A percentile compares a stretch with the other conserved stretches of the same genome.
Evolutionary conservation across 2,888 invertebrate species (phyloP).

Genomic region (Lordiphosa fenestrarum): DNA sequence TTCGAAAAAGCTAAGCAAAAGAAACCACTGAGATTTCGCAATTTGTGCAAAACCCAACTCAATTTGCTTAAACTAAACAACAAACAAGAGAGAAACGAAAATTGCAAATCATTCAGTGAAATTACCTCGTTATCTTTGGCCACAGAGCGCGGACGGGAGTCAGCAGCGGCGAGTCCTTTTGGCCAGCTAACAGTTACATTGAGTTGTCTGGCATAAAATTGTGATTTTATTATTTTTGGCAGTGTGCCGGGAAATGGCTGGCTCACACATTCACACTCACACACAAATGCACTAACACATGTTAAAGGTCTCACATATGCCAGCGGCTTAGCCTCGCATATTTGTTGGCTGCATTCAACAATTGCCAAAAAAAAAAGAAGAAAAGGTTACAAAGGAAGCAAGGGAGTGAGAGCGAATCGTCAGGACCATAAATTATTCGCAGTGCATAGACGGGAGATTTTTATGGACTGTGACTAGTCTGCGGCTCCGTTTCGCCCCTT

Average conservation of each 20-base stretch:
- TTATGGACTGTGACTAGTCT: slow-evolving; percentile 55
- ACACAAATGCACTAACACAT: slow-evolving; percentile 16
- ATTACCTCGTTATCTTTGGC: slow-evolving; percentile 77
- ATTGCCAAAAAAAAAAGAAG: slow-evolving; percentile 42
- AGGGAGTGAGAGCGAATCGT: slow-evolving; percentile 17
- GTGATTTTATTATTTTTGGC: slow-evolving; percentile 74
- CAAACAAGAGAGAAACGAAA: slow-evolving; percentile 38
- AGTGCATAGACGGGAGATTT: slow-evolving; percentile 63
- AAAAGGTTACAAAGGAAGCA: slow-evolving; percentile 1
- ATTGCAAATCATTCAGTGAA: slow-evolving; percentile 71
- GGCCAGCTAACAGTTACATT: slow-evolving; percentile 43
- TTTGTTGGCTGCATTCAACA: slow-evolving; percentile 62
- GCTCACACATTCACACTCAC: slow-evolving; percentile 16
- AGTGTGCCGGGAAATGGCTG: slow-evolving; percentile 53
- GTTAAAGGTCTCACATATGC: slow-evolving; percentile 42
- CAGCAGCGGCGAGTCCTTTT: slow-evolving; percentile 22
- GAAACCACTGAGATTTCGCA: slow-evolving; percentile 27
- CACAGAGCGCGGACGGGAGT: slow-evolving; percentile 40
- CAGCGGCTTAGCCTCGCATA: slow-evolving; percentile 43
- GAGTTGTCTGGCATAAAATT: slow-evolving; percentile 60
- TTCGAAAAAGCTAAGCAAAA: slow-evolving; percentile 11
- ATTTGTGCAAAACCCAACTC: slow-evolving; percentile 33
- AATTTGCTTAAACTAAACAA: slow-evolving; percentile 42
- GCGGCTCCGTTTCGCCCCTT: slow-evolving; percentile 19
- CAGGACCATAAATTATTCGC: slow-evolving; percentile 61